phyloP scores from a whole-genome alignment of 2,113 vertebrate species.

The Mionectes macconnelli region DNA sequence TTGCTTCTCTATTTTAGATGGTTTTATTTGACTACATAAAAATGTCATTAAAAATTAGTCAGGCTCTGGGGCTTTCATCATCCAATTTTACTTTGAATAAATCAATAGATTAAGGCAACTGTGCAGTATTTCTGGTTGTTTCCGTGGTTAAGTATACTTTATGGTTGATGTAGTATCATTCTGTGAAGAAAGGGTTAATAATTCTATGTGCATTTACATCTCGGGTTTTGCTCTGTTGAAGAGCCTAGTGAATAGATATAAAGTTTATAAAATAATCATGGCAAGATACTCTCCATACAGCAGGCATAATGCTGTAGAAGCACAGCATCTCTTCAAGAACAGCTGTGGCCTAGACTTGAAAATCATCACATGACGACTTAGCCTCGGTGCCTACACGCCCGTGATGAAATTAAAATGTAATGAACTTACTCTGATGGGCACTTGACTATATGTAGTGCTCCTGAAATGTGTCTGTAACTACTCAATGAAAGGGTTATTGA shows the following conservation, averaged over 20 bases:
- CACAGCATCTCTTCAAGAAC: neutral
- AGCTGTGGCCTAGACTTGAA: neutral
- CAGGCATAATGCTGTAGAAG: neutral
- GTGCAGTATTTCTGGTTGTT: neutral
- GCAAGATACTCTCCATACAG: neutral
- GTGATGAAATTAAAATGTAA: slow-evolving; percentile 19
- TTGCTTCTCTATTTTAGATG: neutral
- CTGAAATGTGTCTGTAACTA: neutral
- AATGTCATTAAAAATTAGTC: neutral
- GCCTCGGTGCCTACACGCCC: neutral
- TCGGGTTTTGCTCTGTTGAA: neutral
- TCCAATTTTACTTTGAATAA: neutral
- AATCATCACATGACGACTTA: slow-evolving; percentile 19
- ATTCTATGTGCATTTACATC: neutral
- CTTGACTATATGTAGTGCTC: neutral
- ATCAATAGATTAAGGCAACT: neutral
- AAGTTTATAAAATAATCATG: slow-evolving; percentile 38
- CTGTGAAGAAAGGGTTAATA: neutral
- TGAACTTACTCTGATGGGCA: slow-evolving; percentile 16
- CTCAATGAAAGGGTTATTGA: slow-evolving; percentile 14
- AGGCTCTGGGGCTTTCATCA: neutral
- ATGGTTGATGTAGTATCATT: neutral
- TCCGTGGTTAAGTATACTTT: neutral
- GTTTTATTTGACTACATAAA: neutral
- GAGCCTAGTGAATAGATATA: neutral